phyloP scores from a whole-genome alignment of 2,113 vertebrate species.

The Lycocorax pyrrhopterus region DNA sequence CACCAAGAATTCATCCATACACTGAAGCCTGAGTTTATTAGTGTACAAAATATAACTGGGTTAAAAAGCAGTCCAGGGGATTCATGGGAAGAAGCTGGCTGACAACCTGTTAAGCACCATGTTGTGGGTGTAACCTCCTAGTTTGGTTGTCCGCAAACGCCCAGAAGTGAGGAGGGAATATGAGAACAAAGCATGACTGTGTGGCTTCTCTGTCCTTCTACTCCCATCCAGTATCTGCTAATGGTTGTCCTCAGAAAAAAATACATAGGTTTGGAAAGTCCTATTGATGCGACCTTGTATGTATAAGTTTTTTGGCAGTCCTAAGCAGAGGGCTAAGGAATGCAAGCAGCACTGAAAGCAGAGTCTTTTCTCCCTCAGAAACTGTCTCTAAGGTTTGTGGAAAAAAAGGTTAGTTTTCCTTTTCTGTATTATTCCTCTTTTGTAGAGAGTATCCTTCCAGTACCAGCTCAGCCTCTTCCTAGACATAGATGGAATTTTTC shows the following conservation, averaged over 20 bases:
- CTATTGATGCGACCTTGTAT: rapidly evolving
- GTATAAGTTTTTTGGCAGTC: neutral
- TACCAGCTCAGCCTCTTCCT: neutral
- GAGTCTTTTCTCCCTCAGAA: neutral
- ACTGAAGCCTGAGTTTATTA: neutral
- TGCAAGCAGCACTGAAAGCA: neutral
- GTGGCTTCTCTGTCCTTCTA: neutral
- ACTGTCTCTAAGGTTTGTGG: neutral
- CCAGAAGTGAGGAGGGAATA: neutral
- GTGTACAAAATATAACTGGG: neutral
- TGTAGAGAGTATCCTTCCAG: neutral
- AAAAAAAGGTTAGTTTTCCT: neutral
- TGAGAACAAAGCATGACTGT: neutral
- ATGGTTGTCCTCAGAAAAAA: neutral
- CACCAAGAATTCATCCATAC: neutral
- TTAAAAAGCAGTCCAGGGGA: neutral
- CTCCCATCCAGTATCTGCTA: neutral
- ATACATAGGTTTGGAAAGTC: neutral
- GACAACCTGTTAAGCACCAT: neutral
- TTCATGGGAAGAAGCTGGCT: neutral
- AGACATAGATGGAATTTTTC: neutral
- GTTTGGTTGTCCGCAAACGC: neutral
- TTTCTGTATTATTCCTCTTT: neutral
- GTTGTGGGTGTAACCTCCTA: neutral
- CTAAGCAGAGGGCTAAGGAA: neutral